Evolutionary conservation across 2,113 vertebrate species (phyloP).

Genomic region (Zeus faber): DNA sequence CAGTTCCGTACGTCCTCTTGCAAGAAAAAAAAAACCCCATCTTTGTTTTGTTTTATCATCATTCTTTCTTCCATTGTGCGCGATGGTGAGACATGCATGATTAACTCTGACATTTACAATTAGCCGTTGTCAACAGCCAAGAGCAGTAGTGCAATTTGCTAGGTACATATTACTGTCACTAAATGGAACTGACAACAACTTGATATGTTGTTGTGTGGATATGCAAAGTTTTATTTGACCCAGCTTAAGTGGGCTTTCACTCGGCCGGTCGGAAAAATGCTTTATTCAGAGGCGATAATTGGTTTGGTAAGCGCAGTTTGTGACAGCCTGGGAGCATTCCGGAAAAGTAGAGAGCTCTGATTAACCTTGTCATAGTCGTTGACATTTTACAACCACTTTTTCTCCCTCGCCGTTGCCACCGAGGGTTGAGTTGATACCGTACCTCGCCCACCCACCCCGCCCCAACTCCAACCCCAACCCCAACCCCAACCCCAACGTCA

Average conservation of each 20-base stretch:
- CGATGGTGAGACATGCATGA: conserved; percentile 32
- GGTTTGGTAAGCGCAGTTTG: conserved; percentile 51
- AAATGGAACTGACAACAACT: conserved; percentile 68
- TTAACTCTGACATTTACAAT: conserved; percentile 70
- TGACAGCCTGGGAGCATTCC: conserved; percentile 19
- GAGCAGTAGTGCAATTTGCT: conserved; percentile 65
- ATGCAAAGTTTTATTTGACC: conserved; percentile 59
- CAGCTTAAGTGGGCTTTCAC: conserved; percentile 54
- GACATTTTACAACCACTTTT: conserved; percentile 41
- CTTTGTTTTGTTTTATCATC: too few relatives aligned
- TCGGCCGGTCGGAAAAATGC: conserved; percentile 34
- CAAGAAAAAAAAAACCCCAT: background rate
- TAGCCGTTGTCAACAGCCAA: conserved; percentile 67
- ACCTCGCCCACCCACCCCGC: background rate
- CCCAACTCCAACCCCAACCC: background rate
- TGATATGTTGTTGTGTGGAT: conserved; percentile 62
- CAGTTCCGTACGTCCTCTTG: background rate
- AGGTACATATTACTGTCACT: conserved; percentile 61
- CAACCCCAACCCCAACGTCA: conserved; percentile 41
- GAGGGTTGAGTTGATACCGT: background rate
- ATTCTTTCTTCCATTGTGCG: conserved; percentile 59
- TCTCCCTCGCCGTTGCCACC: conserved; percentile 8
- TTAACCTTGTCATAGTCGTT: conserved; percentile 57
- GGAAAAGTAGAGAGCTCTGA: conserved; percentile 33
- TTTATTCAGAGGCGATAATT: conserved; percentile 68